Conservation (phyloP, 1,140 invertebrate species). For the Caenorhabditis remanei region DNA sequence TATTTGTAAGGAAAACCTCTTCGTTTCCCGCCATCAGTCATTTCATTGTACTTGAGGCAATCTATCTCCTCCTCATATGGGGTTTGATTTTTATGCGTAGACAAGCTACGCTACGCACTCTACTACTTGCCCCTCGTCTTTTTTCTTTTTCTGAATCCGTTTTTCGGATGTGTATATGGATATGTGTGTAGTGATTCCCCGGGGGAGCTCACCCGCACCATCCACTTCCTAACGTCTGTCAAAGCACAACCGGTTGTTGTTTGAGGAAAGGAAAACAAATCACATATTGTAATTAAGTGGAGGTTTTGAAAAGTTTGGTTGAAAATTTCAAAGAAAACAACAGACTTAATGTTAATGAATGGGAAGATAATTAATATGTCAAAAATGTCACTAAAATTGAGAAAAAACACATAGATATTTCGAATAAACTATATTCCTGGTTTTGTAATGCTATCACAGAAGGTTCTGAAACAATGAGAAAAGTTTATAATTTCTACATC, state of each 20-base stretch:
- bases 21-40: conserved; percentile 12
- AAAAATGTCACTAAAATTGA: no score
- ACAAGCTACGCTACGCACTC: background rate
- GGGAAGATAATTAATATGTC: no score
- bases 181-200: conserved; percentile 44
- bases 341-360: no score
- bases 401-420: no score
- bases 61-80: conserved; percentile 45
- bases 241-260: conserved; percentile 51
- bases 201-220: conserved; percentile 15
- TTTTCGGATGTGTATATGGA: conserved; percentile 47
- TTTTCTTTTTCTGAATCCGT: conserved; percentile 9
- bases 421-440: no score
- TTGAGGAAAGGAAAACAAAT: conserved; percentile 14
- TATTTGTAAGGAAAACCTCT: conserved; percentile 3
- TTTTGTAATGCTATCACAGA: no score
- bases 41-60: conserved; percentile 44
- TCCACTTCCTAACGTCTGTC: conserved; percentile 27
- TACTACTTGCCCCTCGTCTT: background rate
- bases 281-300: background rate
- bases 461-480: no score
- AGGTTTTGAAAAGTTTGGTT: background rate
- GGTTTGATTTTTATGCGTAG: conserved; percentile 34
- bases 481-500: no score
- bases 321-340: no score